Conservation (phyloP, 2,113 vertebrate genomes). For the Corvus hawaiiensis region DNA sequence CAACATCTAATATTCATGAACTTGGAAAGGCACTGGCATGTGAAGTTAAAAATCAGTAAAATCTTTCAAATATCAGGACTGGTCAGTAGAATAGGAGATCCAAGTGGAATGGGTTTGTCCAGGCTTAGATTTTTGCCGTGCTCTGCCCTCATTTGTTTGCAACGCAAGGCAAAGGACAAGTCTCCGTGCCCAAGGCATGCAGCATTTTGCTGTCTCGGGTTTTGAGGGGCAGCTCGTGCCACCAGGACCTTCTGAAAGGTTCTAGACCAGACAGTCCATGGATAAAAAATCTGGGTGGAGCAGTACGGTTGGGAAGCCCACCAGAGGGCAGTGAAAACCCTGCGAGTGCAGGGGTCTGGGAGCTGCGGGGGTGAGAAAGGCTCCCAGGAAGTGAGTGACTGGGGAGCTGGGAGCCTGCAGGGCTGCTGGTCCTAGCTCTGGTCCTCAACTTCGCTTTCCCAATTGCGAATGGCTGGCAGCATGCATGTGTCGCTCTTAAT, state of each 20-base stretch:
- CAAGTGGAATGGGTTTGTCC: not conserved
- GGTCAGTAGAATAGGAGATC: not conserved
- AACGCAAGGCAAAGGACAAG: not conserved
- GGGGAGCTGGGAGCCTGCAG: conserved; percentile 13
- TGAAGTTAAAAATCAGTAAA: not conserved
- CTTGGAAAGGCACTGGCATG: not conserved
- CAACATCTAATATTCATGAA: not conserved
- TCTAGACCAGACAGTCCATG: not conserved
- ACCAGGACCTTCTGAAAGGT: not conserved
- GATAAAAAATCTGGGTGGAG: not conserved
- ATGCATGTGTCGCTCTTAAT: conserved; percentile 65
- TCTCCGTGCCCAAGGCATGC: not conserved
- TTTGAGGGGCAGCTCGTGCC: not conserved
- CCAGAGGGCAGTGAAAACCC: not conserved
- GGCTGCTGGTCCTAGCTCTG: conserved; percentile 33
- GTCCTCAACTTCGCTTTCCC: conserved; percentile 52
- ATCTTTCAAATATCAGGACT: not conserved
- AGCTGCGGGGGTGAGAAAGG: not conserved
- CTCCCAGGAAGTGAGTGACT: not conserved
- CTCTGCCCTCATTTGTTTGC: rapidly evolving
- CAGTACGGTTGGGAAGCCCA: not conserved
- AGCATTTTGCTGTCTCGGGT: rapidly evolving
- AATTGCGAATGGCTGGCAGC: conserved; percentile 58
- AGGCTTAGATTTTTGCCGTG: not conserved
- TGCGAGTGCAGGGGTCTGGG: not conserved